These are phyloP conservation scores for Illadopsis cleaveri DNA, from an alignment of 2,113 vertebrate species.

Conservation along the genomic window DNA sequence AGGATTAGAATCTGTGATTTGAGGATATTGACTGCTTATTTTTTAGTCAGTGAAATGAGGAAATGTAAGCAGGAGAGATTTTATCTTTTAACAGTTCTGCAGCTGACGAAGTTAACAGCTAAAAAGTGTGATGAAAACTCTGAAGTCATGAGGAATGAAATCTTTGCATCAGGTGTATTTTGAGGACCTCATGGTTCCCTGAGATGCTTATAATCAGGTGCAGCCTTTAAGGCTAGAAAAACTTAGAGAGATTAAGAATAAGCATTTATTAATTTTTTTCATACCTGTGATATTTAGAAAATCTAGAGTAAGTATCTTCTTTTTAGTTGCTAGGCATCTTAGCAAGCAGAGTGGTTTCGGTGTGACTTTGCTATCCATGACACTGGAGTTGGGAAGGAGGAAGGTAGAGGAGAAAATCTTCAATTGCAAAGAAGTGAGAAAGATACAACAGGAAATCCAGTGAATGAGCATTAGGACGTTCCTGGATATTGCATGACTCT, in stretches of 20 bases:
- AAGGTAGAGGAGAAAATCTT: neutral
- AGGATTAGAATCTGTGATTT: neutral
- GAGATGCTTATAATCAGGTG: neutral
- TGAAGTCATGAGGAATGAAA: fast-evolving
- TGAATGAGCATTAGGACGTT: neutral
- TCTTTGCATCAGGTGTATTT: neutral
- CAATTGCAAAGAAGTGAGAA: neutral
- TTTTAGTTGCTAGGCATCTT: neutral
- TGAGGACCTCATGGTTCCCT: neutral
- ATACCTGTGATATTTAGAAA: neutral
- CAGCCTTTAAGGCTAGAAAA: neutral
- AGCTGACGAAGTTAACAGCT: neutral
- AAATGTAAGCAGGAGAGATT: neutral
- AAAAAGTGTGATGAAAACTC: neutral
- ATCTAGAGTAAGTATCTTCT: neutral
- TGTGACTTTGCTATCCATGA: neutral
- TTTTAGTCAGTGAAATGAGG: neutral
- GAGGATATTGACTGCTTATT: neutral
- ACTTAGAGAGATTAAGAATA: fast-evolving
- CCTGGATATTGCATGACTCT: neutral
- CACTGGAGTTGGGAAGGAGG: neutral
- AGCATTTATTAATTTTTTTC: neutral
- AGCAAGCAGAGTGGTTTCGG: neutral
- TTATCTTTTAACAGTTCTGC: neutral
- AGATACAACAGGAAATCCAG: neutral